Conservation (phyloP, 1,140 invertebrate species). For the Nephila pilipes region DNA sequence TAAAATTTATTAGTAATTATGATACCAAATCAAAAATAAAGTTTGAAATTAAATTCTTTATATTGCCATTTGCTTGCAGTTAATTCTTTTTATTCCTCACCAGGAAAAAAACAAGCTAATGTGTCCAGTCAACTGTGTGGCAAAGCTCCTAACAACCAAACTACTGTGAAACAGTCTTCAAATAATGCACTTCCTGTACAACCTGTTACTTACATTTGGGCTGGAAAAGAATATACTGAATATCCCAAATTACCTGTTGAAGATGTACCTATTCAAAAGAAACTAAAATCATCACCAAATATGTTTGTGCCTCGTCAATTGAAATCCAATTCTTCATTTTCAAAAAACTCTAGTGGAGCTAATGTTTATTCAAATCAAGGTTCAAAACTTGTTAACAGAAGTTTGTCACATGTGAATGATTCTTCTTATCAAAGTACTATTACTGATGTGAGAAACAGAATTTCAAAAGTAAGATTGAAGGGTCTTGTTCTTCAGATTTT, state of each 20-base stretch:
- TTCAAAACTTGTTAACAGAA: not conserved
- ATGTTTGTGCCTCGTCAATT: slow-evolving; percentile 60
- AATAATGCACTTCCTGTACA: not conserved
- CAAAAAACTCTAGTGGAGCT: not conserved
- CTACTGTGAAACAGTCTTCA: not conserved
- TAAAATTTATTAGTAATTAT: too few relatives aligned
- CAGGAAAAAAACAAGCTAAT: not conserved
- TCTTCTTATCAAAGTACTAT: slow-evolving; percentile 68
- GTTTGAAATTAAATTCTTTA: too few relatives aligned
- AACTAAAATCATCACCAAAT: not conserved
- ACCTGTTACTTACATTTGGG: slow-evolving; percentile 74
- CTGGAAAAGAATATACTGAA: slow-evolving; percentile 75
- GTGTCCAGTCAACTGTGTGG: not conserved
- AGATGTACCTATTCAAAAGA: not conserved
- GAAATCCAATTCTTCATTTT: not conserved
- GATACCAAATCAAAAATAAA: too few relatives aligned
- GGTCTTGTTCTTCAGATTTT: too few relatives aligned
- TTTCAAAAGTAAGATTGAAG: slow-evolving; percentile 51
- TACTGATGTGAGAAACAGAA: slow-evolving; percentile 50
- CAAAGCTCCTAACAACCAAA: not conserved
- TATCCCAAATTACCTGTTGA: not conserved
- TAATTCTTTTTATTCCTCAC: too few relatives aligned
- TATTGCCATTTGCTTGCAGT: too few relatives aligned
- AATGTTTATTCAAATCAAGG: not conserved
- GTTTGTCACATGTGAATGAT: not conserved